Percentiles rank a stretch among this genome's conserved stretches.
Conservation (phyloP, 2,113 vertebrate species). For the Isurus oxyrinchus region DNA sequence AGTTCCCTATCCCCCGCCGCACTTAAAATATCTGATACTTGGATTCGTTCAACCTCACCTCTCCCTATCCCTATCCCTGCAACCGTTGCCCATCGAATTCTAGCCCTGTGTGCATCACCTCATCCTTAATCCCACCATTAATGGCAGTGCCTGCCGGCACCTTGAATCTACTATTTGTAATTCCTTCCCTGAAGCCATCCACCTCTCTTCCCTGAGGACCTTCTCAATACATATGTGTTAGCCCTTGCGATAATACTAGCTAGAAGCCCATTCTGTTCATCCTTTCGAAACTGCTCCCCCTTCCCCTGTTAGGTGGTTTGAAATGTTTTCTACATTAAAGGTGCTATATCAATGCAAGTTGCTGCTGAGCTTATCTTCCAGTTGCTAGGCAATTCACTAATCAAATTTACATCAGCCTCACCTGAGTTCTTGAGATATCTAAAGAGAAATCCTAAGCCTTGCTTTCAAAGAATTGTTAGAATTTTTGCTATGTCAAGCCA, state of each 20-base stretch:
- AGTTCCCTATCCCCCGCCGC: no score
- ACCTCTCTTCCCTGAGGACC: background rate
- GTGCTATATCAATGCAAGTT: background rate
- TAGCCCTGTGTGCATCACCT: background rate
- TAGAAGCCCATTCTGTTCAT: background rate
- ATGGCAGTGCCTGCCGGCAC: background rate
- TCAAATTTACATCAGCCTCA: background rate
- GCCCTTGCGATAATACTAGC: background rate
- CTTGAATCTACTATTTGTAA: background rate
- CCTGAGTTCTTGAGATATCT: background rate
- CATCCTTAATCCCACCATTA: background rate
- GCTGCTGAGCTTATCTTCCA: background rate
- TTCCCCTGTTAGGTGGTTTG: background rate
- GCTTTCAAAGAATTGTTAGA: background rate
- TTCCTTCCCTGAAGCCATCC: background rate
- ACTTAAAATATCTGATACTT: background rate
- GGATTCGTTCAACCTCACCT: background rate
- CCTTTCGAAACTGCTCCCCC: background rate
- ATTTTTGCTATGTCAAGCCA: background rate
- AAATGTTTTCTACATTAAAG: background rate
- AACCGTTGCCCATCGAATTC: background rate
- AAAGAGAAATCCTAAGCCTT: background rate
- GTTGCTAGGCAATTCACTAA: background rate
- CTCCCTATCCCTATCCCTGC: background rate
- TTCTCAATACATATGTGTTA: background rate